phyloP scores from a whole-genome alignment of 2,113 vertebrate species.

The Rhabdornis inornatus region DNA sequence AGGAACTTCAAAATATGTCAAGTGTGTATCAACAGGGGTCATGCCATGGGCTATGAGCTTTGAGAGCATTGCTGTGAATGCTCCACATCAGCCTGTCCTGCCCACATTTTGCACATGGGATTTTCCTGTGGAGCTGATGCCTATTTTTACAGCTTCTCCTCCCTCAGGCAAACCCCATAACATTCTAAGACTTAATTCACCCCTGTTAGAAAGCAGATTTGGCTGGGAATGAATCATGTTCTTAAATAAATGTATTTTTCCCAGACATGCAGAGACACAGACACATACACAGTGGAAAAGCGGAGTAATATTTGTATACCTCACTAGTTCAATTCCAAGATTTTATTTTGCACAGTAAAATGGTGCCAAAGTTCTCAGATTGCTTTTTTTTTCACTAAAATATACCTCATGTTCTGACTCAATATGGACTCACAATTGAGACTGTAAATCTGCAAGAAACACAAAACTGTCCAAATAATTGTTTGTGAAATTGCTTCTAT shows the following conservation, averaged over 20 bases:
- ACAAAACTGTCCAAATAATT: slow-evolving; percentile 80
- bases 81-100: neutral
- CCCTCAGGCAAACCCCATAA: neutral
- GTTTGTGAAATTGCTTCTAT: slow-evolving; percentile 89
- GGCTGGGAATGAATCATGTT: neutral
- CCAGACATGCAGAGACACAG: neutral
- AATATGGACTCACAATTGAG: slow-evolving; percentile 80
- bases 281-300: slow-evolving; percentile 14
- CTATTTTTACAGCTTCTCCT: neutral
- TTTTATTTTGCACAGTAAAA: slow-evolving; percentile 78
- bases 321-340: slow-evolving; percentile 75
- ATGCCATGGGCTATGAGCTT: neutral
- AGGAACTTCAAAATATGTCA: neutral
- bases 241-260: neutral
- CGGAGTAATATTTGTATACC: slow-evolving; percentile 74
- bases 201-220: neutral
- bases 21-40: neutral
- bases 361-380: slow-evolving; percentile 70
- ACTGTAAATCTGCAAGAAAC: slow-evolving; percentile 85
- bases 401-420: slow-evolving; percentile 88
- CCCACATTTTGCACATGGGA: neutral
- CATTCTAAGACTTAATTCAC: neutral
- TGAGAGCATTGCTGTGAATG: neutral
- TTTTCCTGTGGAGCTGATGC: neutral
- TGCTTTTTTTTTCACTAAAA: slow-evolving; percentile 63